Evolutionary conservation across 1,140 invertebrate genomes (phyloP).

Genomic region (Micrasema minimum): DNA sequence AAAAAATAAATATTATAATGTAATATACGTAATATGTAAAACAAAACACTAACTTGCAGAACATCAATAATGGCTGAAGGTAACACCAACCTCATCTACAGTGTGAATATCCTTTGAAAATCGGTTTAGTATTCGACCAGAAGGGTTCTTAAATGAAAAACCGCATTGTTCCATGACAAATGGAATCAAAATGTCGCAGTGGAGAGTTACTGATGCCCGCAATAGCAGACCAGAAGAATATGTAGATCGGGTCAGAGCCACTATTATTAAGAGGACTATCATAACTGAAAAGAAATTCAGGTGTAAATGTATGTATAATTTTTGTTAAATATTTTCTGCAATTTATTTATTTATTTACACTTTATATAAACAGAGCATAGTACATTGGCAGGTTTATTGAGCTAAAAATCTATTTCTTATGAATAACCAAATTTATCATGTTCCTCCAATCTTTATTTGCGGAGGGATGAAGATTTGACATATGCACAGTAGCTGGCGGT

Average conservation of each 20-base stretch:
- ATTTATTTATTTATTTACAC: too few relatives aligned
- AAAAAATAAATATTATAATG: too few relatives aligned
- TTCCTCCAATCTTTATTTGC: too few relatives aligned
- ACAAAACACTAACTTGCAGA: slow-evolving; percentile 33
- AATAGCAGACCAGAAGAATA: slow-evolving; percentile 75
- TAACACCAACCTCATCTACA: slow-evolving; percentile 44
- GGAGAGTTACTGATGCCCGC: slow-evolving; percentile 72
- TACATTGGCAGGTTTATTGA: too few relatives aligned
- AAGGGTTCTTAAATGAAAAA: slow-evolving; percentile 75
- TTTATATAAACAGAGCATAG: too few relatives aligned
- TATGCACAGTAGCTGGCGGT: too few relatives aligned
- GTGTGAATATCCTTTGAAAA: slow-evolving; percentile 66
- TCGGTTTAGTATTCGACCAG: slow-evolving; percentile 59
- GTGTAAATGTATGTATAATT: too few relatives aligned
- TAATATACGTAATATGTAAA: too few relatives aligned
- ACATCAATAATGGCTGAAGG: slow-evolving; percentile 36
- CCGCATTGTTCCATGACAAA: slow-evolving; percentile 71
- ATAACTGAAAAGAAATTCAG: slow-evolving; percentile 41
- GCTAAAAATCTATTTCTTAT: too few relatives aligned
- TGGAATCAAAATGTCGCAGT: slow-evolving; percentile 74
- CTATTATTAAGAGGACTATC: slow-evolving; percentile 54
- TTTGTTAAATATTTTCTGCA: too few relatives aligned
- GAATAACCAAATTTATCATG: too few relatives aligned
- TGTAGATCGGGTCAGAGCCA: slow-evolving; percentile 62
- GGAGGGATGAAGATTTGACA: too few relatives aligned